Evolutionary conservation across 2,113 vertebrate species (phyloP), one percentile per base, ranked within the genome.

Genomic region (Cryptotis parvus): DNA sequence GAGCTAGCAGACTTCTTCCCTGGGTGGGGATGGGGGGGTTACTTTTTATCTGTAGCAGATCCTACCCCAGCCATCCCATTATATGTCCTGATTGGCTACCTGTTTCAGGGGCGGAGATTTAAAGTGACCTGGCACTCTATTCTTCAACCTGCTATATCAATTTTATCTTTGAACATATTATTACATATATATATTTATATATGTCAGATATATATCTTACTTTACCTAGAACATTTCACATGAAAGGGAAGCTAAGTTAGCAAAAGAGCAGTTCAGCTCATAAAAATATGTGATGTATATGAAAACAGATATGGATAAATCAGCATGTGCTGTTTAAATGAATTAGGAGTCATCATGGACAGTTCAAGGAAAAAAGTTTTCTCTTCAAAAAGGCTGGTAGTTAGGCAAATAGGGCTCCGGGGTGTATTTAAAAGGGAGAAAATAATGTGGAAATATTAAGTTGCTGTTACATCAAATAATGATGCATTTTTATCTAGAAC

Each of bases 381-480:
- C 83, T 41, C 73, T 74, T 84, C 79, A 94, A 68, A 84, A 35
- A 83, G 73, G 78, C 79, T 69, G 90, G 88, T 93, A 83, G 26
- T 69, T 89, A 95, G 77, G 90, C 68, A 90, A 84, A 94, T 73
- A 85, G 91, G 85, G 91, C 94, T 87, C 87, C 15, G n/a, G 95
- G 76, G 92, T 91, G 7, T 76, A 79, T 88, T 95, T 75, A 76
- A 92, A 92, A 77, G 35, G 78, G 18, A 90, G 88, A 77, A 92
- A 96, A 92, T 94, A 92, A 95, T 95, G 72, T 93, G 73, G 76
- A 94, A 95, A 90, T 94, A 94, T 93, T 91, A 83, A 85, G 41
- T 92, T 91, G 91, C 90, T 93, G 85, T 82, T 91, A 74, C 76
- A 88, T 94, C 87, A 91, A 90, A 96, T 93, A 94, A 93, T 88